Conservation (phyloP, 2,797 vertebrate species). For the Philypnodon macrostomus region DNA sequence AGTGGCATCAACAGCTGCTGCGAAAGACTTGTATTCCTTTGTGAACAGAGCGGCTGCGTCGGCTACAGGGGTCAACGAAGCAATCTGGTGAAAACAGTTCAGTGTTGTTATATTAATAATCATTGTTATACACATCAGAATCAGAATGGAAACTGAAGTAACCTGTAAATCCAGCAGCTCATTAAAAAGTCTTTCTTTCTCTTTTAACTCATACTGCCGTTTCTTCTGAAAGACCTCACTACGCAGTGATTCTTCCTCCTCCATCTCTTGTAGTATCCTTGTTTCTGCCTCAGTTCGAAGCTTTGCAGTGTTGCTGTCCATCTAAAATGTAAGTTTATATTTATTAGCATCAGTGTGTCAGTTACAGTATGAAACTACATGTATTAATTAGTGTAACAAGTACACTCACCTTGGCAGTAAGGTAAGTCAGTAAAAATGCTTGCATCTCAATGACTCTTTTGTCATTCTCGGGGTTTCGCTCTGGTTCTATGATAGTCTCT, state of each 20-base stretch:
- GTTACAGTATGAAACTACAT: too few species aligned
- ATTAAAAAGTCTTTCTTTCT: slow-evolving; percentile 66
- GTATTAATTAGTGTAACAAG: too few species aligned
- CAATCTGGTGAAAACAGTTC: slow-evolving; percentile 65
- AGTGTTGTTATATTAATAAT: too few species aligned
- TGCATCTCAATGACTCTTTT: slow-evolving; percentile 74
- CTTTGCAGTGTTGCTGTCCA: slow-evolving; percentile 64
- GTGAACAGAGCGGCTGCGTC: slow-evolving; percentile 68
- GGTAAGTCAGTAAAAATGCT: slow-evolving; percentile 79
- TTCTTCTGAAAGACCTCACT: slow-evolving; percentile 68
- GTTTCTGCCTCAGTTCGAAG: slow-evolving; percentile 78
- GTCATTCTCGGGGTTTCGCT: slow-evolving; percentile 45
- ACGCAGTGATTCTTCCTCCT: slow-evolving; percentile 69
- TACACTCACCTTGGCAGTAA: slow-evolving; percentile 79
- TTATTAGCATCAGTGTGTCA: background rate
- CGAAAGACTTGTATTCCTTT: slow-evolving; percentile 81
- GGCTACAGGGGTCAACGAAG: slow-evolving; percentile 71
- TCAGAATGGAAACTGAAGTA: background rate
- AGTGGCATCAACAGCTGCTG: slow-evolving; percentile 80
- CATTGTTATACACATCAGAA: background rate
- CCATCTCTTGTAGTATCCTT: slow-evolving; percentile 69
- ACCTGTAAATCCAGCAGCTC: slow-evolving; percentile 83
- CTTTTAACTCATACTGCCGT: slow-evolving; percentile 59
- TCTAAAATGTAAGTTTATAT: slow-evolving; percentile 61
- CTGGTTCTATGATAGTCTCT: slow-evolving; percentile 40